phyloP scores from a whole-genome alignment of 2,113 vertebrate genomes.

The Thymallus thymallus region DNA sequence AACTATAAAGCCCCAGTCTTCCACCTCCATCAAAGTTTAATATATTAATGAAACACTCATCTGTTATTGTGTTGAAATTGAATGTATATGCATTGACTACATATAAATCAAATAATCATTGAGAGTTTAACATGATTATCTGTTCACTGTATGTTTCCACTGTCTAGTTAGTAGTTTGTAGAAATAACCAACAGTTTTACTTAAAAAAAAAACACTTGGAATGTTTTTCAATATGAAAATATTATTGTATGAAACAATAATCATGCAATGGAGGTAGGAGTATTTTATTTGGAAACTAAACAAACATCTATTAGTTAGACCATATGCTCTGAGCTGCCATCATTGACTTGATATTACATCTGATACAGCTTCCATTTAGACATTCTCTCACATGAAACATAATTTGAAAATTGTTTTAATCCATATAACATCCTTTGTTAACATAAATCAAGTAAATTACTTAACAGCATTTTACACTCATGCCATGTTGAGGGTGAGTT shows the following conservation, averaged over 20 bases:
- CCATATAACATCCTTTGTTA: not conserved
- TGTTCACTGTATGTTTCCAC: not conserved
- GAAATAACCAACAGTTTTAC: not conserved
- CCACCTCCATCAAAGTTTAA: not conserved
- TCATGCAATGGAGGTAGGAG: too few species aligned
- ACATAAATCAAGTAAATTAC: not conserved
- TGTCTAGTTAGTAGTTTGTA: not conserved
- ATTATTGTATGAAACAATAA: not conserved
- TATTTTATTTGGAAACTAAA: not conserved
- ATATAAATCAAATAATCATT: not conserved
- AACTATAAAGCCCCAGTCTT: not conserved
- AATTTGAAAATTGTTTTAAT: not conserved
- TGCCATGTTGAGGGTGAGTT: not conserved
- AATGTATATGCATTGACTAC: not conserved
- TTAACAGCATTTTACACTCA: not conserved
- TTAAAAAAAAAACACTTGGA: too few species aligned
- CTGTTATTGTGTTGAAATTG: not conserved
- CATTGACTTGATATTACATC: too few species aligned
- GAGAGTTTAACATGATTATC: not conserved
- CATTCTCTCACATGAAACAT: not conserved
- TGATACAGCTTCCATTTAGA: not conserved
- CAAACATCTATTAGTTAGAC: not conserved
- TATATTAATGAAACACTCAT: not conserved
- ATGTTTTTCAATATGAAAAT: not conserved
- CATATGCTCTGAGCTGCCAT: not conserved